phyloP scores from a whole-genome alignment of 2,797 vertebrate species.

The Mus minutoides region DNA sequence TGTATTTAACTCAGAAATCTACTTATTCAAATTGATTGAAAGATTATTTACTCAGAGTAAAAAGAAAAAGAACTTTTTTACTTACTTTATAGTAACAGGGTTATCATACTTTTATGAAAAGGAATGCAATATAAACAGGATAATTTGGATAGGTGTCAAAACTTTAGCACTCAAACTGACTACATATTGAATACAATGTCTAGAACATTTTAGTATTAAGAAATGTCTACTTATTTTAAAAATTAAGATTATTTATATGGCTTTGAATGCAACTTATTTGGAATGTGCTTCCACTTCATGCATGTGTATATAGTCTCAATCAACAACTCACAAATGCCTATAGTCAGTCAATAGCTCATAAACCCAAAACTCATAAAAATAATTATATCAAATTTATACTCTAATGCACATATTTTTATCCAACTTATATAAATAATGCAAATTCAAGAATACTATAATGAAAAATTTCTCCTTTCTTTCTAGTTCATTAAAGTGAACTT shows the following conservation, averaged over 20 bases:
- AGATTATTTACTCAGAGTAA: not conserved
- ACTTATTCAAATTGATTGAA: not conserved
- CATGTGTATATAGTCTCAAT: not conserved
- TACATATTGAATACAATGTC: not conserved
- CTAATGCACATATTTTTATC: not conserved
- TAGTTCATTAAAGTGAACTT: not conserved
- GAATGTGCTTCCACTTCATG: not conserved
- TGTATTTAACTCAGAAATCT: not conserved
- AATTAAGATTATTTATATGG: not conserved
- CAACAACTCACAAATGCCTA: not conserved
- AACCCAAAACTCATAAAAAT: slow-evolving; percentile 12
- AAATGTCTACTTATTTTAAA: not conserved
- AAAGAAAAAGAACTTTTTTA: not conserved
- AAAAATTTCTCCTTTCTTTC: slow-evolving; percentile 8
- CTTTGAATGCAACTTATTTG: not conserved
- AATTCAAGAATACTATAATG: not conserved
- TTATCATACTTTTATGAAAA: not conserved
- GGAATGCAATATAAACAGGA: not conserved
- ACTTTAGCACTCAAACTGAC: not conserved
- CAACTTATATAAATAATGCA: not conserved
- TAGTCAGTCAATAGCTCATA: not conserved
- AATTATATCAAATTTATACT: not conserved
- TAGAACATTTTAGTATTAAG: not conserved
- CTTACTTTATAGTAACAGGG: not conserved
- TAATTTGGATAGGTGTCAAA: not conserved